Conservation (phyloP, 2,888 invertebrate genomes). For the Sthenelais limicola region DNA sequence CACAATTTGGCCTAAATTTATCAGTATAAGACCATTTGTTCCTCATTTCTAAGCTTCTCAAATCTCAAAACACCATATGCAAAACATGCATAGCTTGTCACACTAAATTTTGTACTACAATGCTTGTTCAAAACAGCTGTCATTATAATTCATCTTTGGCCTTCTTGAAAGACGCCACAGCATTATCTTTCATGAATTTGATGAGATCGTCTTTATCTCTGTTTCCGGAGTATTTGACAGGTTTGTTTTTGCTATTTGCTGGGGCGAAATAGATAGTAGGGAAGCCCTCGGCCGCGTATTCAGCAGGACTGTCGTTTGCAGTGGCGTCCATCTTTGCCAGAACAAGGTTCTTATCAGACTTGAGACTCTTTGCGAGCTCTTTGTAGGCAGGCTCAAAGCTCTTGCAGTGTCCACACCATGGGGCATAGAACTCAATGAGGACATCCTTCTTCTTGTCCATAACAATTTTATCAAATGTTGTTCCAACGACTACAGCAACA, state of each 20-base stretch:
- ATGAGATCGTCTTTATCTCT: slow-evolving; percentile 66
- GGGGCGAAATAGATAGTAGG: slow-evolving; percentile 75
- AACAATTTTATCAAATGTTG: slow-evolving; percentile 75
- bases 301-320: slow-evolving; percentile 74
- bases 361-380: slow-evolving; percentile 69
- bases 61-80: no score
- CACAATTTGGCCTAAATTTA: no score
- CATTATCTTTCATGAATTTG: slow-evolving; percentile 66
- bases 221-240: slow-evolving; percentile 71
- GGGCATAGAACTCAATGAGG: slow-evolving; percentile 76
- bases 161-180: slow-evolving; percentile 58
- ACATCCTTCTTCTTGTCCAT: slow-evolving; percentile 74
- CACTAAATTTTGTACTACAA: no score
- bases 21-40: no score
- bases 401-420: slow-evolving; percentile 78
- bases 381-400: slow-evolving; percentile 74
- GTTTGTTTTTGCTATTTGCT: slow-evolving; percentile 67
- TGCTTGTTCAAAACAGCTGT: no score
- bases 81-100: no score
- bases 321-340: slow-evolving; percentile 73
- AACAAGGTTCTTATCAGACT: slow-evolving; percentile 65
- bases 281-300: slow-evolving; percentile 72
- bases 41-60: no score
- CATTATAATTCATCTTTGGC: slow-evolving; percentile 64
- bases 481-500: slow-evolving; percentile 75